Evolutionary conservation across 23 tunicate genomes (phyloP).

Genomic region (Trididemnum nubilum): DNA sequence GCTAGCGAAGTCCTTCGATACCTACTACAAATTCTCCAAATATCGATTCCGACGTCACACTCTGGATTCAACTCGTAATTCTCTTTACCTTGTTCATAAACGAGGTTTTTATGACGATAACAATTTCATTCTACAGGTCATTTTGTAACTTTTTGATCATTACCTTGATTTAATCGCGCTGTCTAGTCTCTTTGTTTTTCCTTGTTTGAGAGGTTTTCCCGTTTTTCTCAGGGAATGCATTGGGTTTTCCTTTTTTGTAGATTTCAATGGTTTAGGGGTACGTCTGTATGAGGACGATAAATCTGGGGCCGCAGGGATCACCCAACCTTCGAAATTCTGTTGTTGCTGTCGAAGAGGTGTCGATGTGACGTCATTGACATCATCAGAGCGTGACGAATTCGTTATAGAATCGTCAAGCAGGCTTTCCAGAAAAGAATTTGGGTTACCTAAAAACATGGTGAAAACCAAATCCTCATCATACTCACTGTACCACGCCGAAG

Average conservation of each 20-base stretch:
- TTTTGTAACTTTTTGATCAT: too few species aligned
- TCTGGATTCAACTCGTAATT: too few species aligned
- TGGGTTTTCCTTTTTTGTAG: background rate
- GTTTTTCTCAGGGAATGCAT: background rate
- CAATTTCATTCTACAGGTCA: too few species aligned
- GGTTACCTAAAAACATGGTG: background rate
- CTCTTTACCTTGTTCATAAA: too few species aligned
- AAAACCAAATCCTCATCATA: background rate
- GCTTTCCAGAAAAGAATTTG: background rate
- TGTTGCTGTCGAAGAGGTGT: too few species aligned
- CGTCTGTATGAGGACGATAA: background rate
- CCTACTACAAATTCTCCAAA: too few species aligned
- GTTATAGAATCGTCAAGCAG: background rate
- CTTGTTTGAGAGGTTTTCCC: background rate
- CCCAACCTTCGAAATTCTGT: too few species aligned
- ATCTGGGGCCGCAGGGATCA: background rate
- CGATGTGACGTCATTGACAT: too few species aligned
- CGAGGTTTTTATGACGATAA: too few species aligned
- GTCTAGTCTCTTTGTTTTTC: background rate
- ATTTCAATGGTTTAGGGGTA: background rate
- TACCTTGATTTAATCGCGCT: background rate
- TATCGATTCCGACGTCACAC: too few species aligned
- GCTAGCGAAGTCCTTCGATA: too few species aligned
- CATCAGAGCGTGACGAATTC: background rate
- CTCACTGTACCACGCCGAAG: background rate